Base-by-base conservation (phyloP, 1,140 invertebrate species). In the Lithobius niger region DNA sequence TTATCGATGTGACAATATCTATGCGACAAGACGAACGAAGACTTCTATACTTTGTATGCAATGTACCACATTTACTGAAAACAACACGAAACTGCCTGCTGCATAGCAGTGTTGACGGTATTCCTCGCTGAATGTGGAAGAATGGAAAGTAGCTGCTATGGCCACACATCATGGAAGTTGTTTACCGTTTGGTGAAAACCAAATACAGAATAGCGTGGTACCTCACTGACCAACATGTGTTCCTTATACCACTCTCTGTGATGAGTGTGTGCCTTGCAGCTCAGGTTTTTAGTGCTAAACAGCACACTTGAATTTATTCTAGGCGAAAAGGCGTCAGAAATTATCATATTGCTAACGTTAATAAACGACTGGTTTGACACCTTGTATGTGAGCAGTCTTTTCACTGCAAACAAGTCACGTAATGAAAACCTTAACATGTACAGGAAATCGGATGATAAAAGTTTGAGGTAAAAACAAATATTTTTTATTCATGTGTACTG, bases 61-160 rank as follows among this genome's bases (percentile, higher is more conserved):
- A 48, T 21, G 19, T 48, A 18, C 45, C 45, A 10, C 19, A 48
- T 24, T 24, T 48, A 13, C 22, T 48, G n/a, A 48, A 48, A 10
- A 48, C 45, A 48, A 48, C 45, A 24, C n/a, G 45, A 19, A 48
- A 48, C 45, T 48, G 45, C 19, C 13, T 48, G 13, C 45, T 48
- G 10, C n/a, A 48, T 21, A 48, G 45, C n/a, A 48, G 19, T 18
- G 19, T 48, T 40, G 18, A 10, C 18, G 10, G 31, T 18, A 24
- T 10, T 10, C n/a, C 45, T 13, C 13, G 45, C 10, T 19, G 45
- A n/a, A 48, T 48, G 19, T 13, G 45, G 45, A n/a, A 24, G 13
- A 48, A 48, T 48, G 10, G 19, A 10, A 48, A 48, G 19, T 10
- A 48, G 10, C 13, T 48, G 13, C 13, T 24, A 21, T 48, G 45